A percentile compares a stretch with the other conserved stretches of the same genome.
Evolutionary conservation across 2,113 vertebrate species (phyloP).

Genomic region (Suricata suricatta): DNA sequence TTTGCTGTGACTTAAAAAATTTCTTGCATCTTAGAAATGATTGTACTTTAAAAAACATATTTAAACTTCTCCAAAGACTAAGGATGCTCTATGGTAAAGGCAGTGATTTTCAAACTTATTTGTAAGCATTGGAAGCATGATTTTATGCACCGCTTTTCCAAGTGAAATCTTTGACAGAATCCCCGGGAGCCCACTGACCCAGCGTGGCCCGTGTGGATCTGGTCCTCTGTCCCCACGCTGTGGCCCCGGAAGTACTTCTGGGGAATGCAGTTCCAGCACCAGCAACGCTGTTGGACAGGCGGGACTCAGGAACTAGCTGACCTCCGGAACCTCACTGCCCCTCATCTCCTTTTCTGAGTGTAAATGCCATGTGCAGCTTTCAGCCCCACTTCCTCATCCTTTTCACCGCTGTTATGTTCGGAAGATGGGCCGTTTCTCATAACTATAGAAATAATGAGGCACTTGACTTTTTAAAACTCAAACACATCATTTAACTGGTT

Average conservation of each 20-base stretch:
- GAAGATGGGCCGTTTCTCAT: neutral
- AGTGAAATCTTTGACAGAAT: neutral
- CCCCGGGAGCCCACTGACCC: neutral
- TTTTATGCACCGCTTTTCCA: neutral
- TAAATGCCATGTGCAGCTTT: neutral
- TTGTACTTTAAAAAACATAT: neutral
- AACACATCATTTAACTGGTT: conserved; percentile 53
- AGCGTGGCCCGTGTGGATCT: neutral
- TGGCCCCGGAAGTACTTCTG: neutral
- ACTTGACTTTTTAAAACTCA: conserved; percentile 44
- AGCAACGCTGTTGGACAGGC: neutral
- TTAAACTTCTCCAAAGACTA: neutral
- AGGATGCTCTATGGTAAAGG: neutral
- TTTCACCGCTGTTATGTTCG: neutral
- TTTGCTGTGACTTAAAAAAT: neutral
- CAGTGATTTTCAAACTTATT: neutral
- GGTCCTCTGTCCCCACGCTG: neutral
- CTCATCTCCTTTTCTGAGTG: neutral
- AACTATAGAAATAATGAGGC: conserved; percentile 30
- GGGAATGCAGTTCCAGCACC: neutral
- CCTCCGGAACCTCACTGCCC: neutral
- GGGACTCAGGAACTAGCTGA: neutral
- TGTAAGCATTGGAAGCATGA: neutral
- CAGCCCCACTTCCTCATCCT: neutral
- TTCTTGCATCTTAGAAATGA: neutral